Conservation (phyloP, 1,140 invertebrate genomes). For the Drosophila jambulina region DNA sequence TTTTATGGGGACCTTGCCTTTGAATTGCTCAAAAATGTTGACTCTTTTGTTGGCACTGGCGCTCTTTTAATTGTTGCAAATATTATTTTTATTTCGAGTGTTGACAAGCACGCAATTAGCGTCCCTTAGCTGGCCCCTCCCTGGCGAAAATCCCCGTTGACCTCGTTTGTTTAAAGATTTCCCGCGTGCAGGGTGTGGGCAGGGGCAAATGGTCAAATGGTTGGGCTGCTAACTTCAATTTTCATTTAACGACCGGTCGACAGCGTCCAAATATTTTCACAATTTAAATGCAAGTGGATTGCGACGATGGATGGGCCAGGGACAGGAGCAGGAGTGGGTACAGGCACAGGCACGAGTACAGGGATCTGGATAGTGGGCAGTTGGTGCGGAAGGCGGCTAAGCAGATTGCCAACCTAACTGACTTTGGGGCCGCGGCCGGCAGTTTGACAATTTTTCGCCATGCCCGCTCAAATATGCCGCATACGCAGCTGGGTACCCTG, state of each 20-base stretch:
- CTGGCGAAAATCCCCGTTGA: slow-evolving; percentile 13
- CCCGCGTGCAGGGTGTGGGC: slow-evolving; percentile 1
- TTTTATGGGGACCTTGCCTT: slow-evolving; percentile 16
- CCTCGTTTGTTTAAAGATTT: slow-evolving; percentile 55
- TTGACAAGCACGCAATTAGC: slow-evolving; percentile 73
- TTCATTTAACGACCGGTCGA: slow-evolving; percentile 51
- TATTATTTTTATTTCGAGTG: slow-evolving; percentile 74
- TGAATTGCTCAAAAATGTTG: slow-evolving; percentile 35
- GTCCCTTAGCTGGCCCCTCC: slow-evolving; percentile 1
- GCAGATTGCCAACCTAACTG: slow-evolving; percentile 73
- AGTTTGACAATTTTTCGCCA: slow-evolving; percentile 77
- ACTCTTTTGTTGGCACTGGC: slow-evolving; percentile 44
- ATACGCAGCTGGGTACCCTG: slow-evolving; percentile 69
- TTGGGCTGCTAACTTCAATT: slow-evolving; percentile 65
- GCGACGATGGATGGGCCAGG: slow-evolving; percentile 22
- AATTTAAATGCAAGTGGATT: slow-evolving; percentile 74
- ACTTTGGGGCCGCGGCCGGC: slow-evolving; percentile 70
- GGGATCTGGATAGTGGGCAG: background rate
- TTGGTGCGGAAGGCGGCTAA: slow-evolving; percentile 48
- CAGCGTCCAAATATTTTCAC: slow-evolving; percentile 73
- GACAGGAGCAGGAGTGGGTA: background rate
- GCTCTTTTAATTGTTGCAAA: slow-evolving; percentile 76
- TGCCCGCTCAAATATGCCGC: slow-evolving; percentile 72
- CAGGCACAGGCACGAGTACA: too few species aligned
- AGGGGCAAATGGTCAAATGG: slow-evolving; percentile 17